Base-by-base conservation (phyloP, 2,113 vertebrate species). In the Carlito syrichta region DNA sequence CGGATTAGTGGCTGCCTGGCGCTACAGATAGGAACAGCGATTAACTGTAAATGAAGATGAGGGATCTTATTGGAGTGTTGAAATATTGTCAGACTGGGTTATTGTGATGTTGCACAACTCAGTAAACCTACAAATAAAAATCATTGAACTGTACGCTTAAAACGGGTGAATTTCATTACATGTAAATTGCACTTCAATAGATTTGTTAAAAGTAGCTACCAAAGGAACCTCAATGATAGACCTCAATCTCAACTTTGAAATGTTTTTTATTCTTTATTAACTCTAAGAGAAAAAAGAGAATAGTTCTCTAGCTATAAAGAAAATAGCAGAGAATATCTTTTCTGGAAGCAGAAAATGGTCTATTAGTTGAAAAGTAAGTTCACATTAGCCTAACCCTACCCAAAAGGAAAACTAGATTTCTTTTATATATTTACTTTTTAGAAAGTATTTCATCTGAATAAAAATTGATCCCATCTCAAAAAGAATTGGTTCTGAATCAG, bases 221-320 rank as follows among this genome's bases (percentile, higher is more conserved):
- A 86, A 90, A 91, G 43, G 25, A 95, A 91, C 90, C 10, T 35
- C 11, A 88, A 27, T 43, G 27, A 82, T 56, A 58, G 60, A 69
- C 22, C 60, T 90, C 22, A 13, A 58, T 68, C 79, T 96, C 43
- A 60, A 38, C 48, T 89, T 95, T 82, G 91, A 93, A 89, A 32
- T 56, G 40, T 95, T 89, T 92, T 86, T 32, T 73, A 32, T 85
- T 91, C 8, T 91, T 63, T n/a, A 91, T 83, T 73, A 71, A 97
- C 7, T 12, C 40, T 50, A 63, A 82, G 13, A 45, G 30, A 38
- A 63, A 63, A 89, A 38, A 40, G 43, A 48, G 30, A 68, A 52
- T 38, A 71, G 30, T 50, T 82, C 35, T 83, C 22, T 66, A 87
- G 40, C n/a, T 84, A 23, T 23, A 77, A 96, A 86, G 40, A 86